Base-by-base conservation (phyloP, 2,797 vertebrate genomes). In the Morus bassanus region DNA sequence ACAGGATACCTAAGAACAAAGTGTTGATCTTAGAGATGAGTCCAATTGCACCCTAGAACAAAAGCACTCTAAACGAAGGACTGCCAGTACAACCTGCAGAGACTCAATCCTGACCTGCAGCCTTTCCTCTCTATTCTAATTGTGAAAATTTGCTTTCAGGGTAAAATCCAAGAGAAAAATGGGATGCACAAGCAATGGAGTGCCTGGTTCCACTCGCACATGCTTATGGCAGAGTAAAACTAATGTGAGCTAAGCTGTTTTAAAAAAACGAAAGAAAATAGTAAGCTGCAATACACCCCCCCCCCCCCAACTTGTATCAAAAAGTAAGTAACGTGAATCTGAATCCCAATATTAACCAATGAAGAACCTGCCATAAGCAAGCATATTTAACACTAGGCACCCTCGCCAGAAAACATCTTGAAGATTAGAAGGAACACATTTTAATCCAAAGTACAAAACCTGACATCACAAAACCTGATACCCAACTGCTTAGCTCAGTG, bases 1-100 rank as follows among this genome's bases (percentile, higher is more conserved):
- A 14, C 35, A 24, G 18, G 31, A 46, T 9, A 54, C 39, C 23
- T 0, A 28, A 30, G 35, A 61, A 43, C 14, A 35, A 41, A 56
- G 16, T 0, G 1, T 16, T 24, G 5, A 1, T 13, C 46, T 35
- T 35, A 18, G 39, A 59, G 35, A 60, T 3, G 18, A 77, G 11
- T 43, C 76, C 77, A 51, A 73, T 0, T 30, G 27, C 33, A n/a
- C 24, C 22, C 37, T 41, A 41, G 25, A 50, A 33, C 17, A 65
- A 46, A 60, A 41, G 22, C 41, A 9, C 11, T 31, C 22, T 25
- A 22, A 69, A 39, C 0, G 1, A 69, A 59, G 43, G 24, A 5
- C 14, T 14, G 13, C 15, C 39, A 59, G 5, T 19, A 31, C 16
- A 64, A 24, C 8, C 11, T 7, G 15, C 39, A 53, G 45, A 69